Conservation (phyloP, 1,140 invertebrate species). For the Penaeus indicus region DNA sequence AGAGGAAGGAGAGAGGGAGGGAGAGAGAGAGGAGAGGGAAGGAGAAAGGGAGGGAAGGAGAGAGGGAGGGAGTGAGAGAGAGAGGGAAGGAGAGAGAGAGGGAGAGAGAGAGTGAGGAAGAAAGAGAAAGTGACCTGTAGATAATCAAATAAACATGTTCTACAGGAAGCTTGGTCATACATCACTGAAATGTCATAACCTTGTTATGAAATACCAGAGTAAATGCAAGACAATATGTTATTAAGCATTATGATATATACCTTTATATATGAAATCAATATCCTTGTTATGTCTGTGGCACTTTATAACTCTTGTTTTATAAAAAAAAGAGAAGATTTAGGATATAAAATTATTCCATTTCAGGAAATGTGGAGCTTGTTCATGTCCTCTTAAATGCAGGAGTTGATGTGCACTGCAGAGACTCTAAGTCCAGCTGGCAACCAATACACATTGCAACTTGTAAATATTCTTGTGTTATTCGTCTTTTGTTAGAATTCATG, state of each 20-base stretch:
- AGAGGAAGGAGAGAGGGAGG: too few species aligned
- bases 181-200: background rate
- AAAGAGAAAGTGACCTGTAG: background rate
- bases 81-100: background rate
- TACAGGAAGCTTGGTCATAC: background rate
- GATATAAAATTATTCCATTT: background rate
- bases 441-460: constrained; percentile 65
- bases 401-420: constrained; percentile 66
- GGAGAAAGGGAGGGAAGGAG: background rate
- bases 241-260: too few species aligned
- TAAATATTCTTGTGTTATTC: constrained; percentile 25
- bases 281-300: too few species aligned
- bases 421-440: constrained; percentile 64
- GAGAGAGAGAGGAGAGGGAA: background rate
- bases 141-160: background rate
- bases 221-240: too few species aligned
- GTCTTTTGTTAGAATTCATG: background rate
- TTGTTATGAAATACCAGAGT: background rate
- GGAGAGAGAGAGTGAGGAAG: background rate
- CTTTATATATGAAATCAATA: too few species aligned
- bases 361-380: constrained; percentile 61
- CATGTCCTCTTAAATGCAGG: constrained; percentile 60
- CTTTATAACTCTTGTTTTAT: too few species aligned
- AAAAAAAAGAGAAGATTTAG: too few species aligned
- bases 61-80: background rate